These are phyloP conservation scores for Zelostemma sp. DNA, from an alignment of 1,140 invertebrate genomes.

Conservation along the genomic window DNA sequence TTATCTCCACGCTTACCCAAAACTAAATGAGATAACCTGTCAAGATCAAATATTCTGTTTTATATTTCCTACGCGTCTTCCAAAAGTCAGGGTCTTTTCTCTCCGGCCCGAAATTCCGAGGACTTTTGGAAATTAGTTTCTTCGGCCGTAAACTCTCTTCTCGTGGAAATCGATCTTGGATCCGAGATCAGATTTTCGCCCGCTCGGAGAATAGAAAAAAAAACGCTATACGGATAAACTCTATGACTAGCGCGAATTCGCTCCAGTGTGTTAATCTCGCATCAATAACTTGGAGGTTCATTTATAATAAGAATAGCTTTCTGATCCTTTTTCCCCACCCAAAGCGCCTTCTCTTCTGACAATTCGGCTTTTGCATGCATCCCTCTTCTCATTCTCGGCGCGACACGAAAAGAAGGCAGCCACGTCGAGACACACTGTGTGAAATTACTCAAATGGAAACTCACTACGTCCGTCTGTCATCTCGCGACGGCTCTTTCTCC, in stretches of 20 bases:
- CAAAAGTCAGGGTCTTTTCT: background rate
- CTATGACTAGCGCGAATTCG: background rate
- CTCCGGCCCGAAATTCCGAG: background rate
- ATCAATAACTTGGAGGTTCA: background rate
- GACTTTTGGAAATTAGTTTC: background rate
- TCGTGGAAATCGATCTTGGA: background rate
- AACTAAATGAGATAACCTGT: conserved; percentile 3
- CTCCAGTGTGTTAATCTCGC: background rate
- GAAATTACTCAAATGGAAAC: conserved; percentile 60
- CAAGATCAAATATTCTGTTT: conserved; percentile 3
- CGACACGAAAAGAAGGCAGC: conserved; percentile 43
- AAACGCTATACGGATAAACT: background rate
- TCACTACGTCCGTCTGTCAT: conserved; percentile 52
- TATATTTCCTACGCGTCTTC: background rate
- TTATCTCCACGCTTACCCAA: background rate
- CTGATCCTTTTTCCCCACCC: too few species aligned
- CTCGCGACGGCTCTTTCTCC: conserved; percentile 15
- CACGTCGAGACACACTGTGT: conserved; percentile 42
- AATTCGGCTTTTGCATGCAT: conserved; percentile 27
- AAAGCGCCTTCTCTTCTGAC: background rate
- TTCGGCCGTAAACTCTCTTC: background rate
- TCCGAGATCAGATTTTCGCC: background rate
- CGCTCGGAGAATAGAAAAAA: background rate
- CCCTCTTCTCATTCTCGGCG: background rate
- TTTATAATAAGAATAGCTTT: background rate